Evolutionary conservation across 2,888 invertebrate species (phyloP).

Genomic region (Ornithoptera alexandrae): DNA sequence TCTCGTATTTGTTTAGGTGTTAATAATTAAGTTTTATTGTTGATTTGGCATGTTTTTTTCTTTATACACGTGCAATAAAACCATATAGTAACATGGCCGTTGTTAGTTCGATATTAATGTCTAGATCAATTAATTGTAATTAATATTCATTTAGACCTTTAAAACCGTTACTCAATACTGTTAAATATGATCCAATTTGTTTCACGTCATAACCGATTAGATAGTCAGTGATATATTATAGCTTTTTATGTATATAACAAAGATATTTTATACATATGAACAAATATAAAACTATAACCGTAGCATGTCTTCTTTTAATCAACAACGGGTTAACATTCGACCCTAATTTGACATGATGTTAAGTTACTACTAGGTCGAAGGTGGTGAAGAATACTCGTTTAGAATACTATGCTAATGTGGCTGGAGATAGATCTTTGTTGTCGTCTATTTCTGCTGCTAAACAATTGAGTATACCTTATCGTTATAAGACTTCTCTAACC

Average conservation of each 20-base stretch:
- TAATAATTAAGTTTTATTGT: too few relatives aligned
- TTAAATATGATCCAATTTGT: neutral
- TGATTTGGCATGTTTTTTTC: neutral
- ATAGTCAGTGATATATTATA: neutral
- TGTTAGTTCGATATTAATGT: constrained; percentile 1
- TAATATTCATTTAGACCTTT: neutral
- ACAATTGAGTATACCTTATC: too few relatives aligned
- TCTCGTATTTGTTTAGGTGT: too few relatives aligned
- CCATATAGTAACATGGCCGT: neutral
- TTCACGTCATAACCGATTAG: neutral
- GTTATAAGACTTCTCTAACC: too few relatives aligned
- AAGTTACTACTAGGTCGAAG: too few relatives aligned
- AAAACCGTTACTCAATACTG: neutral
- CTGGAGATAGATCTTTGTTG: too few relatives aligned
- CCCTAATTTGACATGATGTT: too few relatives aligned
- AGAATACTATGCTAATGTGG: too few relatives aligned
- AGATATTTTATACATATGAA: neutral
- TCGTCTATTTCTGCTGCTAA: too few relatives aligned
- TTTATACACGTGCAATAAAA: neutral
- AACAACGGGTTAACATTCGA: too few relatives aligned
- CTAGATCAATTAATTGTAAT: neutral
- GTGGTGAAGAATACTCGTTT: too few relatives aligned
- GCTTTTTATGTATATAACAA: neutral
- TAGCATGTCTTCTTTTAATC: neutral
- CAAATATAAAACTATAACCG: neutral